Evolutionary conservation across 2,888 invertebrate genomes (phyloP), one percentile per base, ranked within the genome.

Genomic region (Lissonota sp.): DNA sequence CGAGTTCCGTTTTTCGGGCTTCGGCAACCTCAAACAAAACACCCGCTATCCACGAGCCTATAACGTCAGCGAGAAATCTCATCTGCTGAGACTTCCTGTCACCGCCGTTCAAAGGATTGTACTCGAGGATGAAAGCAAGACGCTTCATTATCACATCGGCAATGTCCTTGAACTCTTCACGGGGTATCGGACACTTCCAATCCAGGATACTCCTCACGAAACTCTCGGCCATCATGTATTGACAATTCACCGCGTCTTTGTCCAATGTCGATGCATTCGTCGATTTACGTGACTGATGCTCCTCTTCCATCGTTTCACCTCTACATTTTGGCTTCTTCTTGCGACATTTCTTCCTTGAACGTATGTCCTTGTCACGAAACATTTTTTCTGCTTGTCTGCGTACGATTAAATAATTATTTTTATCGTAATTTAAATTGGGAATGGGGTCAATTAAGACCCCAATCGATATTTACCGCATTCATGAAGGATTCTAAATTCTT

Each of bases 21-120:
- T 88, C 84, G 4, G 89, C 88, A 0, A 91, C 87, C 49, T 91
- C 89, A 1, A 87, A 69, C 3, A 92, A 58, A 1, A 92, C 84
- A 0, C 89, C 91, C 4, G 88, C 74, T 26, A 92, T 87, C 92
- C 92, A 92, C 39, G 88, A 88, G 6, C 90, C 89, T 26, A 92
- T 82, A 0, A 88, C 53, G 16, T 92, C 89, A 3, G 92, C 87
- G 3, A 92, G 80, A 39, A 91, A 84, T 10, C 85, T 85, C 84
- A 92, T 87, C 74, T 92, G 92, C 46, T 90, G 90, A 2, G 89
- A 89, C 12, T 87, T 87, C 1, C 89, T 83, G 57, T 91, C 91
- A 12, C 87, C 89, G 5, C 86, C 81, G 37, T 85, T 86, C 0
- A 84, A 7, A 0, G 87, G 85, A 8, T 63, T 58, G 42, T 90